Base-by-base conservation (phyloP, 2,888 invertebrate species). In the Linyphia triangularis region DNA sequence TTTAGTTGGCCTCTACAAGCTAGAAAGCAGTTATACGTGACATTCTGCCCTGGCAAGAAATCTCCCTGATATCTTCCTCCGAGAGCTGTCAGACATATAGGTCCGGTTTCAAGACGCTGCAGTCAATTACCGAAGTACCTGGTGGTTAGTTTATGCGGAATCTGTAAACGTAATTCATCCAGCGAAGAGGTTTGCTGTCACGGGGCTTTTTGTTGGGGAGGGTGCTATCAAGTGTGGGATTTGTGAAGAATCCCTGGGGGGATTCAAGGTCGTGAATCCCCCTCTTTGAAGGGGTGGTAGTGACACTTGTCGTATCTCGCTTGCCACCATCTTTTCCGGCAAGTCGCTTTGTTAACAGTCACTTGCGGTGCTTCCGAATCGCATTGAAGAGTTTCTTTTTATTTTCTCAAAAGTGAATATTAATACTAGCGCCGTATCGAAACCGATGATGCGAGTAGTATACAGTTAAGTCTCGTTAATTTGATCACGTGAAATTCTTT, bases 51-150 rank as follows among this genome's bases (percentile, higher is more conserved):
- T 77, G 28, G 63, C 73, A 63, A 83, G 73, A 72, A 57, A 83
- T 73, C 83, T 75, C 75, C 51, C 65, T 24, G 84, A 75, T 84
- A 84, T 67, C 70, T 85, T 85, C 85, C 43, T 61, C 37, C 59
- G n/a, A 33, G 69, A 78, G 85, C 85, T 85, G 85, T 77, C 85
- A 78, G 77, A 77, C 69, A 63, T 43, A 70, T 72, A 86, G 85
- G 85, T 86, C 85, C 85, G 85, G 85, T 86, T 86, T 73, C 79
- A 63, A 51, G 70, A 57, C 26, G 59, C 61, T 33, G 69, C 70
- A 85, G 77, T 78, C 85, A 79, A 72, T 79, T 78, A 78, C 59
- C 70, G n/a, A 57, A 59, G 65, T 61, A 86, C 70, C 61, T 67
- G 59, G 69, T 61, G 85, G 77, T 79, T 79, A 70, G 72, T 79